phyloP scores from a whole-genome alignment of 1,140 invertebrate genomes.

The Branchinecta lindahli region DNA sequence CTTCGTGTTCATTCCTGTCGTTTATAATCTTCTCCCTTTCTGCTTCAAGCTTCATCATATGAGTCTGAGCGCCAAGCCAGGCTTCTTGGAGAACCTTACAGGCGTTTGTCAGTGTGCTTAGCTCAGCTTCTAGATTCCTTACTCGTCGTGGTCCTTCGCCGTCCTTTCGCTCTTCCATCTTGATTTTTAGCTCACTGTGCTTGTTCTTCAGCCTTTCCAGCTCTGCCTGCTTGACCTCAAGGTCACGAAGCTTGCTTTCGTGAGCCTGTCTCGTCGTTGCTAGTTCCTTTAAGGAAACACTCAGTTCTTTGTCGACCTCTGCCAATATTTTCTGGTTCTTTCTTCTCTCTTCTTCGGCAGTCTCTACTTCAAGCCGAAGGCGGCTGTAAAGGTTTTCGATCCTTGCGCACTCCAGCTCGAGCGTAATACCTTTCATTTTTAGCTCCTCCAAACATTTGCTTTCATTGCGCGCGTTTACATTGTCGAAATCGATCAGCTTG shows the following conservation, averaged over 20 bases:
- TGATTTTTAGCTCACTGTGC: background rate
- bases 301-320: background rate
- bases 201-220: background rate
- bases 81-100: background rate
- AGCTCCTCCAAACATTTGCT: background rate
- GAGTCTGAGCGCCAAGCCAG: background rate
- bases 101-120: background rate
- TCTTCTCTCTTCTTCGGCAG: background rate
- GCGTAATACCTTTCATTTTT: background rate
- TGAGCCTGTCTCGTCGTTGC: background rate
- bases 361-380: background rate
- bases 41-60: background rate
- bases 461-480: background rate
- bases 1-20: background rate
- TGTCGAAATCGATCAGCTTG: background rate
- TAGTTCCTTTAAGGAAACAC: background rate
- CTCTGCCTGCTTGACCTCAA: background rate
- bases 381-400: background rate
- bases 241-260: background rate
- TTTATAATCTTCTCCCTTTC: background rate
- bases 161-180: background rate
- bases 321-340: background rate
- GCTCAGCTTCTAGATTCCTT: background rate
- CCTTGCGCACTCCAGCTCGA: background rate
- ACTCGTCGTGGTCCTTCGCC: background rate